Evolutionary conservation across 2,888 invertebrate species (phyloP).

Genomic region (Leptinotarsa tumamoca): DNA sequence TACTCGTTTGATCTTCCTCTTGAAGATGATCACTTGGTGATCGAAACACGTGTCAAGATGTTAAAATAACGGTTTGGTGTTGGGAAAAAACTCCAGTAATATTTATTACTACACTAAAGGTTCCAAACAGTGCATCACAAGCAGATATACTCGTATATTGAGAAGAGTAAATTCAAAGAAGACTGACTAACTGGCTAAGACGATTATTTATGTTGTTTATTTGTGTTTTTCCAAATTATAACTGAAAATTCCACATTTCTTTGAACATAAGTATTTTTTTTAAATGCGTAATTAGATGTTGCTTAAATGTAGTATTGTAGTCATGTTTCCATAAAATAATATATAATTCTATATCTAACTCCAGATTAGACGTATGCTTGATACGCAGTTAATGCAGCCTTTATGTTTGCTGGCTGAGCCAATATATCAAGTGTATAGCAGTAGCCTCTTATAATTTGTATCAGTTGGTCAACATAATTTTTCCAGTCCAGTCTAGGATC

Average conservation of each 20-base stretch:
- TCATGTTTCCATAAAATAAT: slow-evolving; percentile 10
- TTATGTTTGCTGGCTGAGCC: slow-evolving; percentile 10
- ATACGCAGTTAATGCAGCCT: slow-evolving; percentile 17
- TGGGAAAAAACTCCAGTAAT: too few species aligned
- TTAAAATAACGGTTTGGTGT: too few species aligned
- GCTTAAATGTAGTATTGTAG: slow-evolving; percentile 8
- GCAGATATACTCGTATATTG: background rate
- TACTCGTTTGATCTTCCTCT: too few species aligned
- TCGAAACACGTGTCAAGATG: too few species aligned
- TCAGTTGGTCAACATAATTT: slow-evolving; percentile 4
- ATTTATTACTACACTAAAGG: too few species aligned
- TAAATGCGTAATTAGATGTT: background rate
- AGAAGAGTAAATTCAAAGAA: background rate
- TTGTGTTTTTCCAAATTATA: background rate
- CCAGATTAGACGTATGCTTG: slow-evolving; percentile 16
- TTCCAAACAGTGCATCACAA: too few species aligned
- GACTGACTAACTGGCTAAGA: background rate
- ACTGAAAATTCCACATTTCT: background rate
- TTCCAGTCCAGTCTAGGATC: slow-evolving; percentile 16
- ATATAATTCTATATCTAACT: slow-evolving; percentile 22
- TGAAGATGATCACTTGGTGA: too few species aligned
- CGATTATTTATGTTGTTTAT: background rate
- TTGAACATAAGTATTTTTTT: background rate
- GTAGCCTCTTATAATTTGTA: slow-evolving; percentile 16
- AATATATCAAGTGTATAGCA: slow-evolving; percentile 21